A percentile compares a stretch with the other conserved stretches of the same genome.
phyloP scores from a whole-genome alignment of 2,113 vertebrate species.

The Cryptomyrus ogoouensis region DNA sequence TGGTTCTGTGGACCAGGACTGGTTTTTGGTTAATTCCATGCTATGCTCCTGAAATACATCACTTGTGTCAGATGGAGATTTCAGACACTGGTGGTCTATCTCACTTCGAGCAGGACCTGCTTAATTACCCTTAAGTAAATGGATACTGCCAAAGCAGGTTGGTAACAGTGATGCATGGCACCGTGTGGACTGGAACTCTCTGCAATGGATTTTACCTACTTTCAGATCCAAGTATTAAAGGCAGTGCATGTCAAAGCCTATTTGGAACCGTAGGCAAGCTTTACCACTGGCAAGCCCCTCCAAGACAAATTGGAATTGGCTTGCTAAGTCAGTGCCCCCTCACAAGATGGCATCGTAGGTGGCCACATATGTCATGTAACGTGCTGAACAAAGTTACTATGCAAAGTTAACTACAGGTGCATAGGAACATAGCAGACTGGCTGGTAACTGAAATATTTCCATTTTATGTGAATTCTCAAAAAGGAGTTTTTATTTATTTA shows the following conservation, averaged over 20 bases:
- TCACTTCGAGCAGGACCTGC: neutral
- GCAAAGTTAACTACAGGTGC: neutral
- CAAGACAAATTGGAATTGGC: neutral
- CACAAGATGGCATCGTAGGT: neutral
- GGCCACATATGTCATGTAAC: neutral
- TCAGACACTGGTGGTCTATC: neutral
- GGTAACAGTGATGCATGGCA: neutral
- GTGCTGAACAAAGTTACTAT: neutral
- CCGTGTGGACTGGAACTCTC: neutral
- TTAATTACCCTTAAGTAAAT: neutral
- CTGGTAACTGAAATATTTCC: too few relatives aligned
- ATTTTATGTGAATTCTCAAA: neutral
- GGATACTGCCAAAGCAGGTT: neutral
- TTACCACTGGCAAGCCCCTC: neutral
- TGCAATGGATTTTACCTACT: neutral
- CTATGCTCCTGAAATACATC: neutral
- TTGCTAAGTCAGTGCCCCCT: neutral
- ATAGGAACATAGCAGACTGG: neutral
- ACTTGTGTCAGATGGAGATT: neutral
- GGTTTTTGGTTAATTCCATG: neutral
- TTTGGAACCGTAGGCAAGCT: neutral
- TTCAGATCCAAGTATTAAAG: neutral
- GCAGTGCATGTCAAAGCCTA: neutral
- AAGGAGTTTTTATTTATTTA: neutral
- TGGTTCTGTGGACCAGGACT: neutral